A percentile compares a stretch with the other conserved stretches of the same genome.
These are phyloP conservation scores for Trematomus loennbergii DNA, from an alignment of 2,113 vertebrate species.

Conservation along the genomic window DNA sequence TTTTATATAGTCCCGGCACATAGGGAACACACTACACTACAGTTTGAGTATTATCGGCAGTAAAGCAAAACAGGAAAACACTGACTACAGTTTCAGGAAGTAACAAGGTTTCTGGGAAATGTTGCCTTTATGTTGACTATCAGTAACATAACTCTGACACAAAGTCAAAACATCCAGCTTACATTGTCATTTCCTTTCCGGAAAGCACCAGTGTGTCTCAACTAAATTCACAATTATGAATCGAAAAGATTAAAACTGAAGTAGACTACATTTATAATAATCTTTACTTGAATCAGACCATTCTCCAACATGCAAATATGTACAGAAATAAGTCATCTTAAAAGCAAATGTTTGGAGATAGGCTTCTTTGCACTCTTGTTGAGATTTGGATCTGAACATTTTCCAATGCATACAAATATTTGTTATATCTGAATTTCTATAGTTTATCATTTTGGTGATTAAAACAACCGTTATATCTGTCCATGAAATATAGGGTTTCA, in stretches of 20 bases:
- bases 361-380: background rate
- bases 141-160: background rate
- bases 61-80: background rate
- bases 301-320: background rate
- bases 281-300: background rate
- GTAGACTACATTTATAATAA: background rate
- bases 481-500: no score
- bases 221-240: background rate
- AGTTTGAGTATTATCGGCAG: background rate
- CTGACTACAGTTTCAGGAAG: conserved; percentile 7
- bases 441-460: no score
- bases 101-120: conserved; percentile 9
- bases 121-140: background rate
- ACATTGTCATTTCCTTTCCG: background rate
- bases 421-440: no score
- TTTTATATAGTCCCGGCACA: background rate
- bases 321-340: background rate
- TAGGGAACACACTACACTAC: background rate
- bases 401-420: no score
- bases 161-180: background rate
- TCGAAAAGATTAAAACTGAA: background rate
- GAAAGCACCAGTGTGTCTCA: background rate
- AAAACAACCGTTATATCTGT: no score
- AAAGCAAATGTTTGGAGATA: background rate
- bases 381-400: no score